These are phyloP conservation scores for Dromas ardeola DNA, from an alignment of 2,113 vertebrate species.

Conservation along the genomic window DNA sequence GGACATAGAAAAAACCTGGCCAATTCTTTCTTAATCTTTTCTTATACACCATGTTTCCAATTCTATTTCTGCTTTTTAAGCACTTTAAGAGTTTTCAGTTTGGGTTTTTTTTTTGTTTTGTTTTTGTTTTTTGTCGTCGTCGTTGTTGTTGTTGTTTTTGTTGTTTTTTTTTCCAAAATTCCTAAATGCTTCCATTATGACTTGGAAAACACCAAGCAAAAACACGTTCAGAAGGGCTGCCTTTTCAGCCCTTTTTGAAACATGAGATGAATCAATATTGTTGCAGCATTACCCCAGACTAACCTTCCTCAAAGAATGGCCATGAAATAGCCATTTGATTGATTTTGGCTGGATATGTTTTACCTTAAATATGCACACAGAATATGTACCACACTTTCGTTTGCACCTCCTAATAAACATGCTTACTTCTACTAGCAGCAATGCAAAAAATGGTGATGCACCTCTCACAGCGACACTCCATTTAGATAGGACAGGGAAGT, in stretches of 20 bases:
- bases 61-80: neutral
- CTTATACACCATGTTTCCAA: neutral
- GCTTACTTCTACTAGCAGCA: neutral
- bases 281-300: neutral
- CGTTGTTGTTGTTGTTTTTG: no score
- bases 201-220: neutral
- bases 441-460: neutral
- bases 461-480: neutral
- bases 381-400: neutral
- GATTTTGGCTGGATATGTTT: neutral
- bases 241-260: neutral
- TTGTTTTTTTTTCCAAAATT: neutral
- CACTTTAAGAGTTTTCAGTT: neutral
- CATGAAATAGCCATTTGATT: neutral
- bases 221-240: fast-evolving
- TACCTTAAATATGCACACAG: neutral
- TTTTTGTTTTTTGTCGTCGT: no score
- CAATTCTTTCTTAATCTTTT: neutral
- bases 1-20: neutral
- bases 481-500: neutral
- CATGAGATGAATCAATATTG: neutral
- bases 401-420: neutral
- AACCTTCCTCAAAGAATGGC: neutral
- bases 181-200: neutral
- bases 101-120: no score